Percentiles rank a stretch among this genome's conserved stretches.
Evolutionary conservation across 2,888 invertebrate genomes (phyloP).

Genomic region (Harmothoe impar): DNA sequence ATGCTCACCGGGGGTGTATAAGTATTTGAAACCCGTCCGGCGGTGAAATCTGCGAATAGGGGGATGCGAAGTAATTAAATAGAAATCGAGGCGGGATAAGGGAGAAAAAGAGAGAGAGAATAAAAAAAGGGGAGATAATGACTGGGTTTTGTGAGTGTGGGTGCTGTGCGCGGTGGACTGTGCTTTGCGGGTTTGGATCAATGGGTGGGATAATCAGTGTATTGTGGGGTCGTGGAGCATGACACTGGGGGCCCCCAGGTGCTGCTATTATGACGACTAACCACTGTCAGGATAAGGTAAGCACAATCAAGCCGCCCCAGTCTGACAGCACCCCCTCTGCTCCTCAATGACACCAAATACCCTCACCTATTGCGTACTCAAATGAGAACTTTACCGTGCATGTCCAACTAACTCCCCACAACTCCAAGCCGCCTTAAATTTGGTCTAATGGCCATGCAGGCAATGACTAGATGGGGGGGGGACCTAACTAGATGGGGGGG

Average conservation of each 20-base stretch:
- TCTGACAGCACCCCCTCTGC: not conserved
- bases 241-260: slow-evolving; percentile 43
- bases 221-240: slow-evolving; percentile 10
- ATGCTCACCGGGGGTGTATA: not conserved
- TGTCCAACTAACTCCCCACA: not conserved
- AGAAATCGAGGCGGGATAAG: slow-evolving; percentile 33
- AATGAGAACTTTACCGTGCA: not conserved
- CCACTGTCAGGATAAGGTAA: not conserved
- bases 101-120: not conserved
- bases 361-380: slow-evolving; percentile 8
- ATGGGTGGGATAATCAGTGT: slow-evolving; percentile 26
- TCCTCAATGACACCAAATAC: slow-evolving; percentile 18
- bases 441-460: not conserved
- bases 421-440: not conserved
- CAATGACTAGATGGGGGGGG: not conserved
- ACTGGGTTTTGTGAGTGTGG: slow-evolving; percentile 25
- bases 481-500: not conserved
- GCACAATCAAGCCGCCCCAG: not conserved
- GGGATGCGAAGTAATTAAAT: slow-evolving; percentile 46
- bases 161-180: not conserved
- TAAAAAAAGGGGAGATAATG: slow-evolving; percentile 44
- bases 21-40: slow-evolving; percentile 6
- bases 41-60: slow-evolving; percentile 45
- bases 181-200: slow-evolving; percentile 35
- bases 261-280: not conserved